Base-by-base conservation (phyloP, 2,888 invertebrate species). In the Leptinotarsa haldemani region DNA sequence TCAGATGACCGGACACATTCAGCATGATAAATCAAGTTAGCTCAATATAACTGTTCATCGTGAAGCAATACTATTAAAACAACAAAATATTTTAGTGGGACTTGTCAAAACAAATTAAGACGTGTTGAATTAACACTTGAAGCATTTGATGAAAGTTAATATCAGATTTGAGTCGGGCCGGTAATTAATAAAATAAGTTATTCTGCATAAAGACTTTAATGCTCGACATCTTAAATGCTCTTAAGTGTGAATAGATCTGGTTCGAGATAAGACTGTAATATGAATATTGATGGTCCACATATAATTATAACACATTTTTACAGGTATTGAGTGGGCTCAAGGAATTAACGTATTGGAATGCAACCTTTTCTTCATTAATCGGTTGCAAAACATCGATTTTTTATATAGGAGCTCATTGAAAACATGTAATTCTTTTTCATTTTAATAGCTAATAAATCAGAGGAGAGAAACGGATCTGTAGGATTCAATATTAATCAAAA, bases 41-140 rank as follows among this genome's bases (percentile, higher is more conserved):
- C 69, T 40, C 64, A 65, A 65, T 73, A 65, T 73, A 69, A 73
- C 73, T 58, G 73, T 73, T 69, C 58, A 40, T 69, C 22, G 69
- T 73, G 65, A 69, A 18, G 73, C 64, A 73, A 73, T 69, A 64
- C 65, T 65, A 69, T 65, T 67, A 74, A 66, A 74, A 74, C 70
- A 63, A 71, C 71, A 71, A 71, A 74, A 71, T 74, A 71, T 74
- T 69, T 69, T 64, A 74, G 68, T 52, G 70, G 71, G 71, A 65
- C 71, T 74, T 71, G 74, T 74, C 74, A 74, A 71, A 74, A 74
- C 74, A 74, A 74, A 74, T 74, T 74, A 74, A 74, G 74, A 74
- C 63, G 71, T 74, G 74, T 74, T 74, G 65, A 71, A 58, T 53
- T 74, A 74, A 74, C 74, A 71, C 71, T 61, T 74, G 47, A 71